phyloP scores from a whole-genome alignment of 2,888 invertebrate genomes.

The Bugula neritina region DNA sequence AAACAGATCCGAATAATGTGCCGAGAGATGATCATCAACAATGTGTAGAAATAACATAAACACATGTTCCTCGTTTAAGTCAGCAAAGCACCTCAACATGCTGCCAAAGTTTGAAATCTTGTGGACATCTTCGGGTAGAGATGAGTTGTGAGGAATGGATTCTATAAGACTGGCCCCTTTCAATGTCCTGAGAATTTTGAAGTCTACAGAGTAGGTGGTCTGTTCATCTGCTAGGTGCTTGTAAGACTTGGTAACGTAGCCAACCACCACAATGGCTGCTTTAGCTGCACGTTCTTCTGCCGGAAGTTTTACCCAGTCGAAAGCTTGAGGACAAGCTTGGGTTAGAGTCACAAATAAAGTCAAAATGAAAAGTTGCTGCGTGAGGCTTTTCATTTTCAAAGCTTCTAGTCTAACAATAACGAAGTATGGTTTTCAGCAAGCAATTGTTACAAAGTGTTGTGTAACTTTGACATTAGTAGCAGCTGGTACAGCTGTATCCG shows the following conservation, averaged over 20 bases:
- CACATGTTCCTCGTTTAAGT: constrained; percentile 22
- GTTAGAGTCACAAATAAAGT: neutral
- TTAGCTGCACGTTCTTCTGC: constrained; percentile 23
- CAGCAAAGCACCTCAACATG: constrained; percentile 16
- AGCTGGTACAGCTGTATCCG: too few relatives aligned
- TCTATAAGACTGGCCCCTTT: neutral
- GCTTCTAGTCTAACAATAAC: too few relatives aligned
- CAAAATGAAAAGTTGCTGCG: too few relatives aligned
- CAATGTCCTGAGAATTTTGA: constrained; percentile 9
- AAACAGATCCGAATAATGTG: constrained; percentile 18
- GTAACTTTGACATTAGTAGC: neutral
- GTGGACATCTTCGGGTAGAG: neutral
- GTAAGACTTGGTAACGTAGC: constrained; percentile 19
- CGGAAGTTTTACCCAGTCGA: constrained; percentile 17
- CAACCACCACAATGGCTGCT: constrained; percentile 24
- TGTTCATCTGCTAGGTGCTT: constrained; percentile 11
- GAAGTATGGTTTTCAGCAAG: too few relatives aligned
- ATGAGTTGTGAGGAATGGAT: neutral
- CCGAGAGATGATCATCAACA: constrained; percentile 22
- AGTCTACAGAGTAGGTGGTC: constrained; percentile 18
- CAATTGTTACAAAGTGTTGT: neutral
- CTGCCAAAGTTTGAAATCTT: constrained; percentile 25
- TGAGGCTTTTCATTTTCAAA: too few relatives aligned
- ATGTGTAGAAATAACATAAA: constrained; percentile 11
- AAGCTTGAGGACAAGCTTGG: constrained; percentile 9